These are phyloP conservation scores for Canis aureus DNA, from an alignment of 2,113 vertebrate species.

Conservation along the genomic window DNA sequence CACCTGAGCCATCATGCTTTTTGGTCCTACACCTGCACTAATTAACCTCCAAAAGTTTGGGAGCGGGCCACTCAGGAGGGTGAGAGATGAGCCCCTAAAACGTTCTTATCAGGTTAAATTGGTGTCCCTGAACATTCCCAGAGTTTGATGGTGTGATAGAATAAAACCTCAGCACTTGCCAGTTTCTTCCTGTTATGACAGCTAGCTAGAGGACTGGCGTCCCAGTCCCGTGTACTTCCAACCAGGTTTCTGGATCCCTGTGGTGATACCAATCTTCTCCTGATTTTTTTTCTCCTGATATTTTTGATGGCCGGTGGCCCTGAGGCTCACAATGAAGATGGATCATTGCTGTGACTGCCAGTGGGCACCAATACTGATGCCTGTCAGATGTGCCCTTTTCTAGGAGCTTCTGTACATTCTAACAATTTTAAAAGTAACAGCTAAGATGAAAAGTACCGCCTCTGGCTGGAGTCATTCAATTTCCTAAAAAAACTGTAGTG, in stretches of 20 bases:
- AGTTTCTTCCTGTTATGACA: not conserved
- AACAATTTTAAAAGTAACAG: not conserved
- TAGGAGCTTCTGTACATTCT: not conserved
- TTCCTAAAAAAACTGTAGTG: not conserved
- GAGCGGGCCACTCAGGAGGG: not conserved
- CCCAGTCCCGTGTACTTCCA: not conserved
- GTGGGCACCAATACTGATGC: no score
- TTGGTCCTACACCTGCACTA: rapidly evolving
- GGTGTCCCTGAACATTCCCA: not conserved
- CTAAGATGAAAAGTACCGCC: no score
- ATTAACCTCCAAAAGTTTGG: not conserved
- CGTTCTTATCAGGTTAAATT: not conserved
- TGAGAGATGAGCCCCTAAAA: not conserved
- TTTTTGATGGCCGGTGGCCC: not conserved
- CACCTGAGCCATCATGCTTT: not conserved
- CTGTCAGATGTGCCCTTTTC: not conserved
- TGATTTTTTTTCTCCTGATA: not conserved
- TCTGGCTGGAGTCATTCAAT: not conserved
- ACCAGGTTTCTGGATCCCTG: not conserved
- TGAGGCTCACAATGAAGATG: not conserved
- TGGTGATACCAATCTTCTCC: not conserved
- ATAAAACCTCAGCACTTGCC: not conserved
- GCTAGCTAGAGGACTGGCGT: not conserved
- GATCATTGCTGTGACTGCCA: not conserved
- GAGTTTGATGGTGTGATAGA: not conserved